Base-by-base conservation (phyloP, 2,113 vertebrate genomes). In the Antennarius striatus region DNA sequence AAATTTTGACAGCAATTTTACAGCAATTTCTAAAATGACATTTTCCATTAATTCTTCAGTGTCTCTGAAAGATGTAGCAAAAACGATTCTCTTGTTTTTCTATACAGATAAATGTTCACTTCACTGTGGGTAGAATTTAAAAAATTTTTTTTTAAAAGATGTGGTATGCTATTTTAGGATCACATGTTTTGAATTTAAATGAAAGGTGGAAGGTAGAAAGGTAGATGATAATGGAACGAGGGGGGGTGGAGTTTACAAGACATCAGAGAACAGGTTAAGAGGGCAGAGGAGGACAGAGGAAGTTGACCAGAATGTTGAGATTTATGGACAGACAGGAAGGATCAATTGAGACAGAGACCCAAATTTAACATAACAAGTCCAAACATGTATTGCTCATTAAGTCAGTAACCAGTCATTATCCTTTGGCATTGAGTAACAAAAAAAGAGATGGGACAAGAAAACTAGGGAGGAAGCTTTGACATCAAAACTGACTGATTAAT, bases 341-440 rank as follows among this genome's bases (percentile, higher is more conserved):
- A 22, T 22, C 22, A 22, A 22, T 22, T 22, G 22, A 22, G 22
- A 2, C 39, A 10, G 39, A 40, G 10, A 10, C 5, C 1, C 39
- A 6, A 10, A 45, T 45, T 45, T 4, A 45, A 45, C 43, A 45
- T 45, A 4, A 22, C 49, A 64, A 68, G 72, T 68, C 52, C 56
- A 17, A 48, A 71, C 75, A 1, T 45, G 32, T 46, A 12, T 1
- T 32, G 43, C 17, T 36, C 56, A 54, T 63, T 12, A 49, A 10
- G 30, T 68, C 47, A 40, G 17, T 8, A 42, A 29, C 49, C 15
- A 43, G 57, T 63, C 47, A 52, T 63, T 68, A 67, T n/a, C 50
- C 46, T 22, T 0, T 47, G 69, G 71, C 71, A 76, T 62, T 10
- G 55, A 49, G 45, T 68, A 16, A 83, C 1, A 49, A 75, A 52